Base-by-base conservation (phyloP, 2,797 vertebrate species). In the Rhabdomys pumilio region DNA sequence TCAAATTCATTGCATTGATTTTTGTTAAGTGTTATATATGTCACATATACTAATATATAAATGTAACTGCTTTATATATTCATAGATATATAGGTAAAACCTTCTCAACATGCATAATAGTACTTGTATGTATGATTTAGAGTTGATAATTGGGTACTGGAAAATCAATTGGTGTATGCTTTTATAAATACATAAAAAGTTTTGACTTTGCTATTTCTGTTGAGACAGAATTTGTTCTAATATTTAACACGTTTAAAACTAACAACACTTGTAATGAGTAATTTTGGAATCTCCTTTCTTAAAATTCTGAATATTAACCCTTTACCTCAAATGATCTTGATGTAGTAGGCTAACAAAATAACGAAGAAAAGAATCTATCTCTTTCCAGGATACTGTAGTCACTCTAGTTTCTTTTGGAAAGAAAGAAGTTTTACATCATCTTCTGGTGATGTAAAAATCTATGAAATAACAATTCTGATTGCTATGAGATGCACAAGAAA, bases 291-390 rank as follows among this genome's bases (percentile, higher is more conserved):
- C 29, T 67, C 31, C 5, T 19, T 94, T 67, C 6, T 14, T 38
- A 67, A 73, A 50, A 84, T 87, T 84, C 63, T 91, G 14, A 86
- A 44, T 41, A 57, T 88, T 79, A 82, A 86, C 53, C 20, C 69
- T 50, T 38, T 0, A 34, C 12, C 17, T 89, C 15, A 89, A 8
- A 13, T 59, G 89, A 69, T 91, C 63, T 24, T 65, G 7, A 72
- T 50, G 4, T 24, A 63, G 3, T 14, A 20, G 14, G 29, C 76
- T 8, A 59, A 29, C 2, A 38, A 55, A 75, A 47, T 13, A 2
- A 26, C 2, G 0, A 41, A 41, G 4, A 6, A 82, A 44, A 69
- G 41, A 14, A 11, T 2, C 57, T 20, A 59, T 59, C 15, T 9
- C 65, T 82, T 93, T 59, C 38, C 4, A 81, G 31, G 24, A 93